Evolutionary conservation across 1,140 invertebrate species (phyloP).

Genomic region (Chionoecetes opilio): DNA sequence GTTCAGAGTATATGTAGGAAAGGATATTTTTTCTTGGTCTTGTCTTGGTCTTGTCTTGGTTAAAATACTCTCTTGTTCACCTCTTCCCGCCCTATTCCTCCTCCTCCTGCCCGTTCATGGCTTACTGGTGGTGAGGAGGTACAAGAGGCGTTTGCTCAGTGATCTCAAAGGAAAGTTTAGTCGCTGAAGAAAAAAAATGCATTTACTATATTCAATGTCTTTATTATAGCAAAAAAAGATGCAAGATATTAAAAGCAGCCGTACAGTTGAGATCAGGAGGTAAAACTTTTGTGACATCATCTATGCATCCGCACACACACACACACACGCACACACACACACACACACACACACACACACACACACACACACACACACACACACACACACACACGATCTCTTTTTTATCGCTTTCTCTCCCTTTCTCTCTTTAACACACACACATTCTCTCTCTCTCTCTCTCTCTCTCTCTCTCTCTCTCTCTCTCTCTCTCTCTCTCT

Average conservation of each 20-base stretch:
- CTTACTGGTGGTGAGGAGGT: not conserved
- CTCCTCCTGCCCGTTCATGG: not conserved
- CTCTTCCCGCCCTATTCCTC: not conserved
- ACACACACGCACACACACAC: slow-evolving; percentile 8
- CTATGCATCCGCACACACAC: not conserved
- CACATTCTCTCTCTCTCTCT: too few relatives aligned
- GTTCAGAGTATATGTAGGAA: too few relatives aligned
- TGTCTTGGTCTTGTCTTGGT: too few relatives aligned
- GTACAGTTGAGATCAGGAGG: not conserved
- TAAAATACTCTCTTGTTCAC: too few relatives aligned
- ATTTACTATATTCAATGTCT: not conserved
- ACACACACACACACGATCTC: not conserved
- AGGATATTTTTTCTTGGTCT: too few relatives aligned
- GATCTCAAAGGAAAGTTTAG: too few relatives aligned
- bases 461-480: too few relatives aligned
- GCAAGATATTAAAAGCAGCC: slow-evolving; percentile 27
- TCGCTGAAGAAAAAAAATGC: not conserved
- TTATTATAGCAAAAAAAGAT: slow-evolving; percentile 20
- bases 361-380: slow-evolving; percentile 18
- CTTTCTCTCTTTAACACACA: too few relatives aligned
- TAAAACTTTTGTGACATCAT: slow-evolving; percentile 23
- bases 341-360: slow-evolving; percentile 18
- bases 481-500: not conserved
- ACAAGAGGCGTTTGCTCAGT: too few relatives aligned
- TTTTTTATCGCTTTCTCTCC: too few relatives aligned